A percentile compares a stretch with the other conserved stretches of the same genome.
Conservation (phyloP, 2,797 vertebrate species). For the Erithacus rubecula region DNA sequence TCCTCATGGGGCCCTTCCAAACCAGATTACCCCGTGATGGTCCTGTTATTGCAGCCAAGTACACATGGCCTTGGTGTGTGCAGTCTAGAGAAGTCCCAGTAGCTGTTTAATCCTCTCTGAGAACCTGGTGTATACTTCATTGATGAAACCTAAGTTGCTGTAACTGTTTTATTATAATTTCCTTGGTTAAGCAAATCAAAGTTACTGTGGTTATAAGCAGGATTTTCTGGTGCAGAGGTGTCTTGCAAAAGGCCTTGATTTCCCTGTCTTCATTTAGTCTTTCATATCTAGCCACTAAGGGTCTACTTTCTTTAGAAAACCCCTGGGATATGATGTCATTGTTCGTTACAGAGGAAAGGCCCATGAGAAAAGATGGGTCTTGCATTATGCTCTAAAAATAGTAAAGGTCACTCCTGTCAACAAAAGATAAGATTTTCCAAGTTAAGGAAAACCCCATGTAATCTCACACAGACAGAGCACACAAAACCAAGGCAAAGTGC, state of each 20-base stretch:
- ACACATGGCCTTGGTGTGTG: background rate
- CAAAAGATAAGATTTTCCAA: conserved; percentile 34
- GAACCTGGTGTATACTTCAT: background rate
- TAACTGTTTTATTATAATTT: background rate
- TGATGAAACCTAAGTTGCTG: background rate
- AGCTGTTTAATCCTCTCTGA: background rate
- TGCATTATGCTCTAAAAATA: conserved; percentile 41
- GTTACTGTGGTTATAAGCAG: background rate
- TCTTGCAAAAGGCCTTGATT: background rate
- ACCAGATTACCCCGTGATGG: background rate
- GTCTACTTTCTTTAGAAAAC: background rate
- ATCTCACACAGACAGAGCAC: background rate
- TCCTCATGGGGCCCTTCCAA: too few species aligned
- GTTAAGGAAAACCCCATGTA: conserved; percentile 1
- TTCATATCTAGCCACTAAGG: background rate
- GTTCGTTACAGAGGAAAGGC: background rate
- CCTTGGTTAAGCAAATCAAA: background rate
- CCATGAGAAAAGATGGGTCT: conserved; percentile 3
- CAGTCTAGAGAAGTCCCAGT: background rate
- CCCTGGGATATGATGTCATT: conserved; percentile 11
- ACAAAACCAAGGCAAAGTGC: background rate
- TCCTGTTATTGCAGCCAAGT: background rate
- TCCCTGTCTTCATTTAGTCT: background rate
- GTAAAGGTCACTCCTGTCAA: background rate
- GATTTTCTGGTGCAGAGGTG: background rate